Evolutionary conservation across 1,140 invertebrate species (phyloP).

Genomic region (Drosophila nigrodunni): DNA sequence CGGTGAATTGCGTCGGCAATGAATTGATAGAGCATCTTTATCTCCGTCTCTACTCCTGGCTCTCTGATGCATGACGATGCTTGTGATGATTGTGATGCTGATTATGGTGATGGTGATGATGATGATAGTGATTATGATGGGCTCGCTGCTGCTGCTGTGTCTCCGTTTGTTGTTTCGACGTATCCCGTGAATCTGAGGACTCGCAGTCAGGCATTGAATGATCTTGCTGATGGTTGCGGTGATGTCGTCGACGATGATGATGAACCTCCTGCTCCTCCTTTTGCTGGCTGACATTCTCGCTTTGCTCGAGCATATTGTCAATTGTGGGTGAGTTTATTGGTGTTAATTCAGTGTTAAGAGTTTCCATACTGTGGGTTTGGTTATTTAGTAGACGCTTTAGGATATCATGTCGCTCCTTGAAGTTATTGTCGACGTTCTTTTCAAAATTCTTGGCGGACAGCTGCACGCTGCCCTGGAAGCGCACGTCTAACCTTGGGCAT

Average conservation of each 20-base stretch:
- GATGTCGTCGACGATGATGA: constrained; percentile 62
- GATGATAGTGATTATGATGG: constrained; percentile 54
- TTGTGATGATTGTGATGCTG: constrained; percentile 56
- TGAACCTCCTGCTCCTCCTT: constrained; percentile 16
- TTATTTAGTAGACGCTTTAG: constrained; percentile 43
- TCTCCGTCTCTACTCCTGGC: constrained; percentile 50
- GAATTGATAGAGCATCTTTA: neutral
- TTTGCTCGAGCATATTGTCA: constrained; percentile 69
- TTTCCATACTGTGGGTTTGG: constrained; percentile 29
- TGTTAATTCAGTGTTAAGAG: constrained; percentile 55
- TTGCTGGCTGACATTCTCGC: constrained; percentile 48
- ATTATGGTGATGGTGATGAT: constrained; percentile 30
- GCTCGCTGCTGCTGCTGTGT: constrained; percentile 41
- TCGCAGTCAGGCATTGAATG: constrained; percentile 36
- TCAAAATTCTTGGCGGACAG: constrained; percentile 44
- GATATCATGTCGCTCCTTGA: constrained; percentile 3
- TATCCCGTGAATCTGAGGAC: constrained; percentile 16
- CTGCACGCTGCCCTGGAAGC: constrained; percentile 50
- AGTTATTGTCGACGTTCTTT: constrained; percentile 41
- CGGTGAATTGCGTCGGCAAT: constrained; percentile 32
- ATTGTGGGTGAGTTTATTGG: constrained; percentile 63
- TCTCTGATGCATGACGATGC: constrained; percentile 54
- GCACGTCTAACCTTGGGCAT: constrained; percentile 77
- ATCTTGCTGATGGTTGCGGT: constrained; percentile 32
- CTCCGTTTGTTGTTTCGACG: constrained; percentile 45